Evolutionary conservation across 2,797 vertebrate species (phyloP), one percentile per base, ranked within the genome.

Genomic region (Acanthurus lineatus): DNA sequence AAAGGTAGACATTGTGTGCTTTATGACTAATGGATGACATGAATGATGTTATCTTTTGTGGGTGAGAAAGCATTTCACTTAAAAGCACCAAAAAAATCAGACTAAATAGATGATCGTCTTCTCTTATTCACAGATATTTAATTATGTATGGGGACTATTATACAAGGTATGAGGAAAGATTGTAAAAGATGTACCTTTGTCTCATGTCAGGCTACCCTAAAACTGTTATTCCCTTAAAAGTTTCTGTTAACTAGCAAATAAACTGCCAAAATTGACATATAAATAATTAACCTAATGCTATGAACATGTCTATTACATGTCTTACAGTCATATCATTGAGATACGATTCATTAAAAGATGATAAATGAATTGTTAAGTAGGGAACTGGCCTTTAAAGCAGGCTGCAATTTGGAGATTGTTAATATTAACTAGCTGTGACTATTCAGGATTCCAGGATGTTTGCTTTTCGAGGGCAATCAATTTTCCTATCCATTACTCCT

Each of bases 401-500:
- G 15, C 45, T 79, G 66, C 48, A 52, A 64, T 85, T 73, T 76
- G 38, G 14, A 60, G 61, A 73, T 69, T 69, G 59, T 44, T 66
- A 61, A 57, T 75, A 81, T 89, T 86, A 59, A 69, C 49, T 22
- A 19, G 47, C 63, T 45, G 59, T 81, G 81, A 86, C 77, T 68
- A n/a, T 44, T 84, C 44, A 65, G 47, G 57, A 72, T 65, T 81
- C 72, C 74, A 85, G 81, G 74, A 87, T 87, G 88, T 88, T 88
- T 88, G 80, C 57, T 60, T 83, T 77, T 77, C 58, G 42, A 68
- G 25, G 45, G 59, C 77, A 75, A 77, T 79, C 85, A 81, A 86
- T 48, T 77, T 81, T 48, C 53, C 58, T 53, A 72, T 72, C 54
- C 19, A 53, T 77, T 83, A 69, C 69, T 66, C 44, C 71, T 75